phyloP scores from a whole-genome alignment of 2,888 invertebrate species.

The Lycocerus yunnanus region DNA sequence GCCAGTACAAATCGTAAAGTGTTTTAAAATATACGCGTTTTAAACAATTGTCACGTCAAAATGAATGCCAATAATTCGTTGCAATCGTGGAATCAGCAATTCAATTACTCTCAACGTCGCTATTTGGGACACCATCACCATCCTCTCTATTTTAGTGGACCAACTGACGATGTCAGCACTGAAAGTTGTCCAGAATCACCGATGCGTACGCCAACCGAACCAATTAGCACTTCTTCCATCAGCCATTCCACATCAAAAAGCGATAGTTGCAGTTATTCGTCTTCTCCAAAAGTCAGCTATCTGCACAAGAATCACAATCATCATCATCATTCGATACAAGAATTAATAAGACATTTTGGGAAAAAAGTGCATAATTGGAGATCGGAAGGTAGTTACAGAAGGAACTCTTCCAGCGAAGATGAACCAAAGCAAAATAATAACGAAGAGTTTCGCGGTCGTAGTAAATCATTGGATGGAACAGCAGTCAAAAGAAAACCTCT shows the following conservation, averaged over 20 bases:
- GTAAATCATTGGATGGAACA: slow-evolving; percentile 75
- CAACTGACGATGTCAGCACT: slow-evolving; percentile 33
- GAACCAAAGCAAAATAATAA: slow-evolving; percentile 55
- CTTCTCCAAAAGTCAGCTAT: slow-evolving; percentile 33
- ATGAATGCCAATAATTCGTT: not conserved
- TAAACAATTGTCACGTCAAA: not conserved
- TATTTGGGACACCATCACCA: slow-evolving; percentile 40
- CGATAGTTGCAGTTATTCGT: slow-evolving; percentile 25
- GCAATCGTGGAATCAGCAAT: slow-evolving; percentile 35
- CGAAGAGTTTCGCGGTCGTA: slow-evolving; percentile 75
- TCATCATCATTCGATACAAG: slow-evolving; percentile 72
- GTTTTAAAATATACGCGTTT: not conserved
- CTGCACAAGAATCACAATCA: slow-evolving; percentile 51
- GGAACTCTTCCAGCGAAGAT: slow-evolving; percentile 55
- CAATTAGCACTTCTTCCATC: slow-evolving; percentile 36
- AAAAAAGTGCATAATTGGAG: slow-evolving; percentile 77
- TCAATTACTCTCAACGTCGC: slow-evolving; percentile 35
- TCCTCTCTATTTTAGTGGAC: slow-evolving; percentile 38
- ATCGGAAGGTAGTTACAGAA: slow-evolving; percentile 51
- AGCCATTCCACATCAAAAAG: slow-evolving; percentile 36
- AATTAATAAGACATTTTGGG: slow-evolving; percentile 75
- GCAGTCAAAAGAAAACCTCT: slow-evolving; percentile 59
- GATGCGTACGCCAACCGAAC: slow-evolving; percentile 40
- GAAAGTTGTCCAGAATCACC: slow-evolving; percentile 46
- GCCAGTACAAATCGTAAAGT: not conserved